Base-by-base conservation (phyloP, 2,113 vertebrate species). In the Chaenocephalus aceratus region DNA sequence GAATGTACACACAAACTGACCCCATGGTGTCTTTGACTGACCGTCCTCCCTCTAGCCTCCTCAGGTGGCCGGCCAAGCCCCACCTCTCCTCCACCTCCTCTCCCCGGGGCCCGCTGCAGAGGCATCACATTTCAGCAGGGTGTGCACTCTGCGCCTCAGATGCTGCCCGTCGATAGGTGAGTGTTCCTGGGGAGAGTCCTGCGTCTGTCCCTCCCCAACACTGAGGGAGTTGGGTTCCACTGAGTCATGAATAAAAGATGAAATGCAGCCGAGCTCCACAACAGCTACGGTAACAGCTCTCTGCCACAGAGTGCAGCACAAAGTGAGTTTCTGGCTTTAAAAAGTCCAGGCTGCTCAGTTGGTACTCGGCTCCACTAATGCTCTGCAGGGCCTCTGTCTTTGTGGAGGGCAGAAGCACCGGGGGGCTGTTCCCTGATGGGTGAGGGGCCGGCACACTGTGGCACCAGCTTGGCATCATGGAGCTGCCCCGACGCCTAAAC, bases 221-320 rank as follows among this genome's bases (percentile, higher is more conserved):
- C 10, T 66, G 84, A 86, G 92, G 95, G 95, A 95, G 95, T 97
- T 95, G 93, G 93, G 85, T 77, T 95, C 82, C 94, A 91, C 63
- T 79, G 94, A 84, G 91, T 97, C 97, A 97, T 97, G 95, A 96
- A 97, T 99, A 95, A 98, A 98, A 96, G 93, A 99, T 96, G 88
- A 92, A 84, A 82, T 77, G 75, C 83, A 93, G 89, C 74, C 26
- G 49, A 88, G 87, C 90, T 54, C 86, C 75, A 80, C 85, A 72
- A 51, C 75, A 59, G 84, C 85, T 56, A 71, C 48, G 67, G 70
- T 72, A 68, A 64, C 68, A 15, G 57, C 36, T 78, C 72, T 69
- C 70, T 72, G 64, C 61, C 6, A 7, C 49, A 56, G 51, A 70
- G 16, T 11, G 21, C 12, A 72, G 51, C 48, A 56, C 71, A 45